Percentiles rank a stretch among this genome's conserved stretches.
Conservation (phyloP, 1,140 invertebrate species). For the Caerostris extrusa region DNA sequence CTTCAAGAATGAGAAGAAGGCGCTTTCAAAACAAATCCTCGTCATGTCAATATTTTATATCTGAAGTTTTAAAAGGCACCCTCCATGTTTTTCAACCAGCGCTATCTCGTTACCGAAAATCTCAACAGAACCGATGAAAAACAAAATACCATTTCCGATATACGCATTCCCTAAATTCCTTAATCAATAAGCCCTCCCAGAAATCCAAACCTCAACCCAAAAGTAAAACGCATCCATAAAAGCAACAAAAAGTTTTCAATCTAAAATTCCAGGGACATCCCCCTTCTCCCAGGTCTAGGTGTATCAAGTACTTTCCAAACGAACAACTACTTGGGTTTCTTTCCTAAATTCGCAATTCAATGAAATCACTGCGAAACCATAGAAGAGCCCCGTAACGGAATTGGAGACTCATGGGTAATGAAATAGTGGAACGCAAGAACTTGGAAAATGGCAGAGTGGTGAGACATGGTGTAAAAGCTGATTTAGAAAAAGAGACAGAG, state of each 20-base stretch:
- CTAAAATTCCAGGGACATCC: not conserved
- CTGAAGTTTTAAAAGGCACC: too few species aligned
- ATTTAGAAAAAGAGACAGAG: not conserved
- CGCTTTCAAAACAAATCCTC: too few species aligned
- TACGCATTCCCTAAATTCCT: not conserved
- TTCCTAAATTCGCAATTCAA: not conserved
- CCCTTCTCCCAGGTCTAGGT: not conserved
- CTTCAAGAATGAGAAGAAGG: too few species aligned
- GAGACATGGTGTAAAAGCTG: constrained; percentile 11
- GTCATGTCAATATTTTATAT: too few species aligned
- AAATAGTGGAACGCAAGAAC: not conserved
- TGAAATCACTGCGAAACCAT: constrained; percentile 39
- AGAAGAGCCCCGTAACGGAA: not conserved
- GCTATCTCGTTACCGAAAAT: not conserved
- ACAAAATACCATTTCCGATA: not conserved
- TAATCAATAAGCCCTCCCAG: not conserved
- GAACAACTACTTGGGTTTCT: not conserved
- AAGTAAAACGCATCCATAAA: not conserved
- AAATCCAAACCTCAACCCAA: not conserved
- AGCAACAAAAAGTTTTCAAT: constrained; percentile 17
- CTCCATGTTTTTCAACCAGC: too few species aligned
- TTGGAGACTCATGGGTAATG: constrained; percentile 37
- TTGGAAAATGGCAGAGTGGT: constrained; percentile 9
- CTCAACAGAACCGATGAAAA: not conserved
- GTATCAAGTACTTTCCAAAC: constrained; percentile 15